Conservation (phyloP, 2,113 vertebrate genomes). For the Hoplias malabaricus region DNA sequence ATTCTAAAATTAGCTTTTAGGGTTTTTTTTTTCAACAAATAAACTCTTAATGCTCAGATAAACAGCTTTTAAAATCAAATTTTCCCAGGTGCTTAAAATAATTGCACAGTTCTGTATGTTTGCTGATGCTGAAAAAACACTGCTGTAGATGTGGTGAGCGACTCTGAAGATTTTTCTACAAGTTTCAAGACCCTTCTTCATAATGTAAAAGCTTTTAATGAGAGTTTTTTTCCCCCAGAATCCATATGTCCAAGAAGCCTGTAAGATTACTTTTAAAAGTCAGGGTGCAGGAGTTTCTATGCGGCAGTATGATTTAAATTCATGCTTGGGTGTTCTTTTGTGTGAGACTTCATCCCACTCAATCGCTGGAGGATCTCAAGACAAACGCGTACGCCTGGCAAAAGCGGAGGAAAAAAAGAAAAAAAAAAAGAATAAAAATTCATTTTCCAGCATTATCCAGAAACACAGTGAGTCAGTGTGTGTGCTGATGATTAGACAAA, state of each 20-base stretch:
- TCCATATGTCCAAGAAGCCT: background rate
- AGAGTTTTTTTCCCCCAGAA: too few species aligned
- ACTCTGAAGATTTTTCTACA: too few species aligned
- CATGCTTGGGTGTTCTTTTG: background rate
- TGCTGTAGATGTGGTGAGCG: too few species aligned
- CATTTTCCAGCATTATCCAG: background rate
- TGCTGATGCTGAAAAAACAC: too few species aligned
- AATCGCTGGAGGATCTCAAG: background rate
- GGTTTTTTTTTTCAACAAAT: too few species aligned
- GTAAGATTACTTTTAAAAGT: background rate
- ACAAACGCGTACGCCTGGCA: background rate
- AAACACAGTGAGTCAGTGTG: background rate
- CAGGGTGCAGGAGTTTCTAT: background rate
- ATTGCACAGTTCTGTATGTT: too few species aligned
- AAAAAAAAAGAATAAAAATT: background rate
- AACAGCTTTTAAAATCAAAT: too few species aligned
- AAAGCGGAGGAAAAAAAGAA: background rate
- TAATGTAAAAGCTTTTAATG: background rate
- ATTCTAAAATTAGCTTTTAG: too few species aligned
- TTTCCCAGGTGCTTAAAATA: too few species aligned
- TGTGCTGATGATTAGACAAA: conserved; percentile 13
- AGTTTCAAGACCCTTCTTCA: too few species aligned
- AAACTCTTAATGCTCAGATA: too few species aligned
- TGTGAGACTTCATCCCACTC: conserved; percentile 17
- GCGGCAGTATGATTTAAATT: conserved; percentile 7